A percentile compares a stretch with the other conserved stretches of the same genome.
Evolutionary conservation across 1,140 invertebrate species (phyloP).

Genomic region (Papilio aristodemus): DNA sequence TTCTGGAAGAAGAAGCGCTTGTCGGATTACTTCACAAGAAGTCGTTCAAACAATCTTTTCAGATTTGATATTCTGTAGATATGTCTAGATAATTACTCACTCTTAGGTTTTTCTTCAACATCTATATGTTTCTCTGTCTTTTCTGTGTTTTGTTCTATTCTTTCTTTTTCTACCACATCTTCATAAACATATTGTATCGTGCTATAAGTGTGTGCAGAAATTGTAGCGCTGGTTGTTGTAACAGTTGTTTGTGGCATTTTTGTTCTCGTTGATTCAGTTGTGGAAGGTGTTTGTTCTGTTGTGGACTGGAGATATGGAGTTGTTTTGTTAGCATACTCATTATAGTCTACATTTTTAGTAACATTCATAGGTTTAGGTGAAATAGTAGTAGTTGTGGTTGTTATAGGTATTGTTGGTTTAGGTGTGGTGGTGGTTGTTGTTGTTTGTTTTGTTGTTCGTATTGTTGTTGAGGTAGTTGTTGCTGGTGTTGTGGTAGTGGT

Average conservation of each 20-base stretch:
- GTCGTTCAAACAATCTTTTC: background rate
- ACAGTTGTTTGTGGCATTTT: background rate
- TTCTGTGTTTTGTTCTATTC: conserved; percentile 41
- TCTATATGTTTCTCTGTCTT: conserved; percentile 20
- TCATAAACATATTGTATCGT: conserved; percentile 40
- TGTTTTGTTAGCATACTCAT: background rate
- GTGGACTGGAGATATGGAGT: conserved; percentile 22
- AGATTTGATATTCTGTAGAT: too few relatives aligned
- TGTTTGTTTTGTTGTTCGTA: conserved; percentile 29
- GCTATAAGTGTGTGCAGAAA: conserved; percentile 36
- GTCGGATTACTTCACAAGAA: background rate
- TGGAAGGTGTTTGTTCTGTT: conserved; percentile 27
- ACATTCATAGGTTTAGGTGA: conserved; percentile 25
- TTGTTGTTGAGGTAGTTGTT: conserved; percentile 42
- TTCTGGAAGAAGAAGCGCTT: too few relatives aligned
- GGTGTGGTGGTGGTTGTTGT: conserved; percentile 34
- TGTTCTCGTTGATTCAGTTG: conserved; percentile 15
- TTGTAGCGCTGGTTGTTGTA: conserved; percentile 11
- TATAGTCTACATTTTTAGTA: background rate
- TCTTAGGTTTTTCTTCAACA: background rate
- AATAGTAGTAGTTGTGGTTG: conserved; percentile 12
- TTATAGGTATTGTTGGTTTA: conserved; percentile 32
- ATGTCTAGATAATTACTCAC: background rate
- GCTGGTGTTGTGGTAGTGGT: conserved; percentile 28
- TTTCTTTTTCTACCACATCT: conserved; percentile 39